Evolutionary conservation across 2,797 vertebrate species (phyloP).

Genomic region (Microcaecilia unicolor): DNA sequence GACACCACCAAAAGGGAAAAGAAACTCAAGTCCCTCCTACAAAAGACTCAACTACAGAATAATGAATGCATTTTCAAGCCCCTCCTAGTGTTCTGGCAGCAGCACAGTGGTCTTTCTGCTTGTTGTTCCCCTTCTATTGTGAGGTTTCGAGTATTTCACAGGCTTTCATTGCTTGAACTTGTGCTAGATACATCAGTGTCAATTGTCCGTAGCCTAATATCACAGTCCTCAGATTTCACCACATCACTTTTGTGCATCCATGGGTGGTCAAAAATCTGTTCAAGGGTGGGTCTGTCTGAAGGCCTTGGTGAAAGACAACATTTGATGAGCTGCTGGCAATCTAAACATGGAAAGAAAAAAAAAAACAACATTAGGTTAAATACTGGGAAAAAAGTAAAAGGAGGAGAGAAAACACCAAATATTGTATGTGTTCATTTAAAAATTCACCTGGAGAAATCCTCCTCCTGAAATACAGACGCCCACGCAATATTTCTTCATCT

Average conservation of each 20-base stretch:
- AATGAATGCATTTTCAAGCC: conserved; percentile 44
- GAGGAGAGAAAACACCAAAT: fast-evolving
- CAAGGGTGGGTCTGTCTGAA: conserved; percentile 88
- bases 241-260: conserved; percentile 82
- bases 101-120: conserved; percentile 47
- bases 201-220: conserved; percentile 80
- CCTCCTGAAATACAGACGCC: conserved; percentile 85
- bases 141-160: conserved; percentile 53
- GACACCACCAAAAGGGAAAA: conserved; percentile 62
- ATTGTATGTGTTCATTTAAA: no score
- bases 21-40: conserved; percentile 69
- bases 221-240: conserved; percentile 60
- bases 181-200: conserved; percentile 85
- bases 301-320: conserved; percentile 93
- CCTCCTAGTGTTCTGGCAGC: conserved; percentile 44
- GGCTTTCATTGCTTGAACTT: conserved; percentile 92
- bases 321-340: conserved; percentile 93
- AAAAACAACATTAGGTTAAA: not conserved
- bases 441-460: conserved; percentile 76
- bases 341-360: conserved; percentile 39
- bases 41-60: conserved; percentile 51
- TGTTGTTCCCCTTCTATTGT: conserved; percentile 39
- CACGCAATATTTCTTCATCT: conserved; percentile 89
- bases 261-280: conserved; percentile 89
- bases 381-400: fast-evolving